Evolutionary conservation across 2,888 invertebrate species (phyloP), one percentile per base, ranked within the genome.

Genomic region (Cryptocheilus praepositus): DNA sequence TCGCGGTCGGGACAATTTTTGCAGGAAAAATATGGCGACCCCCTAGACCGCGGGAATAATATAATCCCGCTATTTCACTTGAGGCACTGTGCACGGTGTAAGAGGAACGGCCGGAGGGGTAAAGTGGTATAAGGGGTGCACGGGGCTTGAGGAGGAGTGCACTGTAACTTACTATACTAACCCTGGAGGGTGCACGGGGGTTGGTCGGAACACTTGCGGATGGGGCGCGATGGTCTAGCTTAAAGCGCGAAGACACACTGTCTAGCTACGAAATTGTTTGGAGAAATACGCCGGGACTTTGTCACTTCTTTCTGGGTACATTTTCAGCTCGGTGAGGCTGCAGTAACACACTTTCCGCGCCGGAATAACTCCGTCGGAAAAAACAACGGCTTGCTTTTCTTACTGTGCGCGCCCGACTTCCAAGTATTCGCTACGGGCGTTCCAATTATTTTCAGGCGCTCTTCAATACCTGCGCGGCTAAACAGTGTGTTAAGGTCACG

Each of bases 231-330:
- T 85, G 80, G 78, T 77, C 82, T 80, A 77, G 79, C 75, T 82
- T 80, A 81, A 81, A 83, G 79, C 79, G 74, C 81, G 77, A 74
- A 79, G 81, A 77, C 82, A 79, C 75, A 78, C 71, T 81, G 83
- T 83, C 83, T 83, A 77, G 74, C 77, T 77, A 69, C 74, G 76
- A 82, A 83, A 83, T 81, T 83, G 84, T 83, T 83, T 79, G 82
- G 80, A 78, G 80, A 83, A 82, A 81, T 83, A 83, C 81, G 82
- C 69, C 67, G 73, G 73, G 80, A 81, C 82, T 82, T 82, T 83
- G 82, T 82, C 82, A 81, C 80, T 82, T 82, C 74, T 78, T 79
- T 67, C 73, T 62, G 73, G 73, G 67, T 81, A 77, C 81, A 83
- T 81, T 81, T 80, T 77, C 77, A 73, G 64, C 70, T 67, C 58